A percentile compares a stretch with the other conserved stretches of the same genome.
These are phyloP conservation scores for Corapipo altera DNA, from an alignment of 2,113 vertebrate genomes.

Conservation along the genomic window DNA sequence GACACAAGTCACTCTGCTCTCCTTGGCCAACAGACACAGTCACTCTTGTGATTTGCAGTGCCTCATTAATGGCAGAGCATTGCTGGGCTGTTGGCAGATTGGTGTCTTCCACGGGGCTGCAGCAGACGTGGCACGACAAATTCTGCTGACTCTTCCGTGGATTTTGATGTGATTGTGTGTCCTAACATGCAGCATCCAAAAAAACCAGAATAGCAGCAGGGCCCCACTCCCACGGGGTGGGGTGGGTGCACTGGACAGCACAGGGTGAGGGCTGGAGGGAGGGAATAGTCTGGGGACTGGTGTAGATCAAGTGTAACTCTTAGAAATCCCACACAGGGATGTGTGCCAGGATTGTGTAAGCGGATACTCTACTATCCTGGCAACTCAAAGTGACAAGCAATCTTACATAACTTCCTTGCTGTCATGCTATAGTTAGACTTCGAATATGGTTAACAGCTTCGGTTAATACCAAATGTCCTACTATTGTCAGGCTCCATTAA, in stretches of 20 bases:
- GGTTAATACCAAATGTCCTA: slow-evolving; percentile 48
- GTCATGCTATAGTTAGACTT: slow-evolving; percentile 34
- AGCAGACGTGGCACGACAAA: neutral
- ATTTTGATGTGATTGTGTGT: neutral
- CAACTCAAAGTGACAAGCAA: slow-evolving; percentile 2
- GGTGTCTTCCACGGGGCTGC: neutral
- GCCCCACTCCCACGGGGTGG: neutral
- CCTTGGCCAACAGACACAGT: neutral
- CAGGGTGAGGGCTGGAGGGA: neutral
- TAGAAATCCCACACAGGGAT: neutral
- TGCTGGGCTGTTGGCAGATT: neutral
- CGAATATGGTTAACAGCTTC: slow-evolving; percentile 38
- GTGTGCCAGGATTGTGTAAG: neutral
- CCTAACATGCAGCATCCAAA: neutral
- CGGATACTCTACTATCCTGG: neutral
- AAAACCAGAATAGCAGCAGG: neutral
- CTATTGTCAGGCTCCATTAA: slow-evolving; percentile 20
- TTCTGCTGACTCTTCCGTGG: neutral
- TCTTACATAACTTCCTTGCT: slow-evolving; percentile 21
- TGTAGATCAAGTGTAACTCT: neutral
- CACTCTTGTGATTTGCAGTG: neutral
- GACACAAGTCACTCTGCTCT: neutral
- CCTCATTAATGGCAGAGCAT: neutral
- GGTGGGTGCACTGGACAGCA: neutral
- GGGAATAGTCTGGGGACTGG: neutral